Evolutionary conservation across 2,797 vertebrate genomes (phyloP).

Genomic region (Gymnocypris eckloni): DNA sequence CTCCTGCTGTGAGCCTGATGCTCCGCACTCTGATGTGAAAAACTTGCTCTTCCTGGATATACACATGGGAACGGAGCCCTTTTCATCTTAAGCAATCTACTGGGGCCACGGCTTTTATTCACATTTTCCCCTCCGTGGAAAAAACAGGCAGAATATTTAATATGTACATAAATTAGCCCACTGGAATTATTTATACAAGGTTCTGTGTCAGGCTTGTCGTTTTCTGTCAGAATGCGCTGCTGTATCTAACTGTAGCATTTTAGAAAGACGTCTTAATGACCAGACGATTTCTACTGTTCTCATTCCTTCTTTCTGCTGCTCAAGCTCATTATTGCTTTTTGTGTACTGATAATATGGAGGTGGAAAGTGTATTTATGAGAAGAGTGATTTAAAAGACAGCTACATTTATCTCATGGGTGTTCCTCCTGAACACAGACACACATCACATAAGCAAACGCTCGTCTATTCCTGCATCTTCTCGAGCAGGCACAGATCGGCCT

Average conservation of each 20-base stretch:
- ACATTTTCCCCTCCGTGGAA: slow-evolving; percentile 50
- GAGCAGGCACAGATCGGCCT: slow-evolving; percentile 32
- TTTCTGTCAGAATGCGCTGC: slow-evolving; percentile 30
- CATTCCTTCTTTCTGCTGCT: neutral
- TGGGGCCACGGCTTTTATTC: slow-evolving; percentile 51
- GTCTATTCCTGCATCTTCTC: slow-evolving; percentile 23
- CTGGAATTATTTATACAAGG: slow-evolving; percentile 59
- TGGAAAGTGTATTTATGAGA: slow-evolving; percentile 28
- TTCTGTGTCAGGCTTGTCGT: slow-evolving; percentile 43
- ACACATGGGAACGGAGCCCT: slow-evolving; percentile 47
- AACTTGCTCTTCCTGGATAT: slow-evolving; percentile 45
- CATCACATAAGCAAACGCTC: slow-evolving; percentile 33
- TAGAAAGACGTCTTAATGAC: slow-evolving; percentile 38
- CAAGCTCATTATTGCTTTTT: slow-evolving; percentile 26
- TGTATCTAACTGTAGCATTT: slow-evolving; percentile 18
- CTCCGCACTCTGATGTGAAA: slow-evolving; percentile 28
- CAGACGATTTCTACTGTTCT: slow-evolving; percentile 30
- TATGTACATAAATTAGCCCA: slow-evolving; percentile 60
- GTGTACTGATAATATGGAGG: slow-evolving; percentile 33
- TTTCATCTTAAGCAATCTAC: slow-evolving; percentile 57
- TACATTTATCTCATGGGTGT: slow-evolving; percentile 35
- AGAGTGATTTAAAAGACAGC: slow-evolving; percentile 25
- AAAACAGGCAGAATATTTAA: slow-evolving; percentile 57
- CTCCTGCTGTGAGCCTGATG: slow-evolving; percentile 47
- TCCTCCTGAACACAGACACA: slow-evolving; percentile 33